A percentile compares a stretch with the other conserved stretches of the same genome.
These are phyloP conservation scores for Hydroisotoma schaefferi DNA, from an alignment of 2,888 invertebrate species.

Conservation along the genomic window DNA sequence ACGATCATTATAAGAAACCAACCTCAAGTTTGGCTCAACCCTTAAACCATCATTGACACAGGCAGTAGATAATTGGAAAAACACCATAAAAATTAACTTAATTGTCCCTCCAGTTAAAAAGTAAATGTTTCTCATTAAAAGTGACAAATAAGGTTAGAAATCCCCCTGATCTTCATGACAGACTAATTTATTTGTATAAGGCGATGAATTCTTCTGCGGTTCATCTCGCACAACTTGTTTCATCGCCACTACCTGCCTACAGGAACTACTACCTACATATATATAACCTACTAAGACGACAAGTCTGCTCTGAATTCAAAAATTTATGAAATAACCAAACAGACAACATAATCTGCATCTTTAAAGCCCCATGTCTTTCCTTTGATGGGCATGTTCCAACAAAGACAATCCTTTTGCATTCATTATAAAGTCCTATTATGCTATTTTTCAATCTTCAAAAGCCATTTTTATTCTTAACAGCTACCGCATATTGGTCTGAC, in stretches of 20 bases:
- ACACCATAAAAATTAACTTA: background rate
- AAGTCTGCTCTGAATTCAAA: background rate
- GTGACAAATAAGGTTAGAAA: slow-evolving; percentile 4
- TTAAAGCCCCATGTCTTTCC: no score
- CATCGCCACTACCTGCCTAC: no score
- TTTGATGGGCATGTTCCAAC: no score
- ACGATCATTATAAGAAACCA: no score
- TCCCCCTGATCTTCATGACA: background rate
- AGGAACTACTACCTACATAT: background rate
- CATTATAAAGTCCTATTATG: no score
- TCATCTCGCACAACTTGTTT: no score
- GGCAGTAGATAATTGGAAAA: background rate
- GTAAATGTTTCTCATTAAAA: background rate
- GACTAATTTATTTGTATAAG: slow-evolving; percentile 1
- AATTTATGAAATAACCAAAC: slow-evolving; percentile 4
- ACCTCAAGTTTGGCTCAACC: no score
- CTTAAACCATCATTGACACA: no score
- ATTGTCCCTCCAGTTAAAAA: background rate
- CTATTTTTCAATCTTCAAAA: no score
- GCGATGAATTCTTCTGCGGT: no score
- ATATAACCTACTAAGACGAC: background rate
- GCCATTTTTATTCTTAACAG: background rate
- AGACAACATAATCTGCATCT: no score
- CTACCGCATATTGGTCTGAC: background rate
- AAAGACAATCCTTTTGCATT: no score